Evolutionary conservation across 1,140 invertebrate genomes (phyloP), one percentile per base, ranked within the genome.

Genomic region (Dinothrombium tinctorium): DNA sequence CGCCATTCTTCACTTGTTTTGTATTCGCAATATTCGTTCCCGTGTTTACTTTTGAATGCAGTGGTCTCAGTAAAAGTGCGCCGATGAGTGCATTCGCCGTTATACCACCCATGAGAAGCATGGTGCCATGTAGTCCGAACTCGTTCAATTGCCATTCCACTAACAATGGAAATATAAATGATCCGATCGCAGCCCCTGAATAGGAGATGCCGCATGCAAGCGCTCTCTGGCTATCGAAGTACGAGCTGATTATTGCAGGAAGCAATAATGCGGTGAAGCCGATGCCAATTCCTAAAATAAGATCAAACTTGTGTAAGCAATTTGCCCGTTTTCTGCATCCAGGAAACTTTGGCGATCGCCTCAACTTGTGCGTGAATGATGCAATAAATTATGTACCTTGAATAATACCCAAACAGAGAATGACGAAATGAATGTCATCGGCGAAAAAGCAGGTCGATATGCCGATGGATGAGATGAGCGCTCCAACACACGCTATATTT

Each of bases 201-300:
- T 52, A 54, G 0, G 51, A 51, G 4, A 60, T 45, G 2, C 59
- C 59, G 20, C 51, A 47, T 0, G 57, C 59, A 3, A 53, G 45
- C 2, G 54, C 52, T 26, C 53, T 48, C 17, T 50, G 45, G n/a
- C 53, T 50, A 14, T 49, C 37, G 28, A 59, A 59, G 36, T 58
- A 58, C 28, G 49, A 36, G 2, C 51, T 54, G 17, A 57, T 53
- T 17, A 58, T 53, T n/a, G 33, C 39, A 7, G 43, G 43, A 22
- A 45, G 31, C 35, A 41, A 15, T 17, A 15, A 17, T 2, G 39
- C 36, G 11, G 36, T 29, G 9, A 45, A 41, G 17, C 43, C 43
- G 11, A 45, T 45, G 12, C 43, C 43, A 11, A 45, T 37, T 8
- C 41, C 40, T 41, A 29, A n/a, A 3, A 20, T 15, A 35, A 19